Evolutionary conservation across 1,140 invertebrate species (phyloP), one percentile per base, ranked within the genome.

Genomic region (Sitobion miscanthi): DNA sequence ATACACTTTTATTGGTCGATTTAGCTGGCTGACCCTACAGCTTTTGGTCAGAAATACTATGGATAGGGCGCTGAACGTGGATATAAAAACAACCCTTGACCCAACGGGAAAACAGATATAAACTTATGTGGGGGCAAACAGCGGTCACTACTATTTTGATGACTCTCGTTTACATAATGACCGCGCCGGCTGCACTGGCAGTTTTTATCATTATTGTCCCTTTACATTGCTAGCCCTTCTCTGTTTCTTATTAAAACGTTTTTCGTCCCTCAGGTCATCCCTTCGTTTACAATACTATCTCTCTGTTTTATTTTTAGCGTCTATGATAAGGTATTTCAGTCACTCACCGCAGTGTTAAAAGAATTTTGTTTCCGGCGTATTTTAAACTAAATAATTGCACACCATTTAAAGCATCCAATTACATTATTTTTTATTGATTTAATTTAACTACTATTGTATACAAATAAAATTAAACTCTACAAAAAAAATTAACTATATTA

Each of bases 101-200:
- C 91, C 77, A 20, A 38, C 69, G 91, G 91, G 35, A 86, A 93
- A 86, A 93, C 91, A 45, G 91, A 86, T 93, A 93, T 93, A 93
- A 86, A 93, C 77, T 86, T 85, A 83, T 49, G 42, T 45, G 1
- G 49, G 62, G 90, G n/a, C 49, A 57, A 69, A 54, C 91, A 57
- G 91, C 77, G 91, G 91, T 93, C 91, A 93, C 91, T 93, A 57
- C 91, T 57, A 45, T 93, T 93, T 85, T 85, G 91, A 93, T 85
- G 91, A 93, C 91, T 85, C 91, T 93, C 91, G 77, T 93, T 93
- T 93, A 86, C 91, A 93, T 93, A 93, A 93, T 93, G 91, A 93
- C 91, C 91, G 77, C 91, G 23, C 91, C 91, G 91, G 82, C 91
- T 93, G 91, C 91, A 49, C 47, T 30, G 82, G 45, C 69, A 38